Evolutionary conservation across 2,888 invertebrate genomes (phyloP).

Genomic region (Microctonus aethiopoides): DNA sequence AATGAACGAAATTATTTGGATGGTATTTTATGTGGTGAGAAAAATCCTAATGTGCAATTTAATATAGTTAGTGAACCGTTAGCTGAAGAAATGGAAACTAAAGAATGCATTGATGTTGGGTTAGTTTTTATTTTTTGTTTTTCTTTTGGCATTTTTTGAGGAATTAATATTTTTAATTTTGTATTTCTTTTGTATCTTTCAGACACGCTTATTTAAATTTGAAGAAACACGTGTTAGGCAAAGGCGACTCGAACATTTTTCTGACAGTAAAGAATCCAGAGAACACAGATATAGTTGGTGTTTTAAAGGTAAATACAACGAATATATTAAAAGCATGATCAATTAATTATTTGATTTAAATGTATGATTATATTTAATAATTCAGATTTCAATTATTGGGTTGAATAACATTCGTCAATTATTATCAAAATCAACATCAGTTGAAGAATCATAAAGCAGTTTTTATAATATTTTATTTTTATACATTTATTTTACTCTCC

Average conservation of each 20-base stretch:
- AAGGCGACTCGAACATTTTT: constrained; percentile 39
- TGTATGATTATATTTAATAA: background rate
- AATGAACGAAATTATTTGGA: constrained; percentile 48
- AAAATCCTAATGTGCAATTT: constrained; percentile 53
- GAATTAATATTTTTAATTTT: background rate
- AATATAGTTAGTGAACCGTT: constrained; percentile 56
- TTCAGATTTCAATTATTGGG: constrained; percentile 49
- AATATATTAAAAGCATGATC: background rate
- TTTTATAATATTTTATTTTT: background rate
- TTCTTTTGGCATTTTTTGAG: background rate
- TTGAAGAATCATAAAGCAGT: background rate
- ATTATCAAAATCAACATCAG: constrained; percentile 26
- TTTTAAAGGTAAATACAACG: constrained; percentile 49
- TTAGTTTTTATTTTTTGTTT: constrained; percentile 36
- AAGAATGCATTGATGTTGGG: constrained; percentile 61
- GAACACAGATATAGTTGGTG: constrained; percentile 48
- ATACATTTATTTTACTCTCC: background rate
- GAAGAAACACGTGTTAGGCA: constrained; percentile 49
- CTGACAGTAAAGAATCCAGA: constrained; percentile 46
- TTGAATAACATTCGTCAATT: constrained; percentile 46
- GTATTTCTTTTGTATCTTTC: constrained; percentile 10
- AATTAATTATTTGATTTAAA: background rate
- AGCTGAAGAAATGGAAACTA: constrained; percentile 48
- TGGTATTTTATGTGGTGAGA: constrained; percentile 50
- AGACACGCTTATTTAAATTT: constrained; percentile 56